These are phyloP conservation scores for Ptilonorhynchus violaceus DNA, from an alignment of 2,113 vertebrate species.

Conservation along the genomic window DNA sequence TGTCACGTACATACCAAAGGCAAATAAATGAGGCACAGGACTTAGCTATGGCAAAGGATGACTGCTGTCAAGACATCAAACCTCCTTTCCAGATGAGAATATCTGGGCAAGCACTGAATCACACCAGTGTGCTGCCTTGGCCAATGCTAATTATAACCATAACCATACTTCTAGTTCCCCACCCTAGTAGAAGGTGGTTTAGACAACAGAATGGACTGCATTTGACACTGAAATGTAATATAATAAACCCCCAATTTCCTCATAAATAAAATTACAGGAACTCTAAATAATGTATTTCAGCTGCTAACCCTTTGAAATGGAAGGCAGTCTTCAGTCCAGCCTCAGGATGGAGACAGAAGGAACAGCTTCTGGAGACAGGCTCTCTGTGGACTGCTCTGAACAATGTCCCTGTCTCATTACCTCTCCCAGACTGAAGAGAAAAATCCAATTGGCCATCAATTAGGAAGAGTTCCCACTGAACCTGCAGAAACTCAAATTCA, in stretches of 20 bases:
- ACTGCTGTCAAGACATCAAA: neutral
- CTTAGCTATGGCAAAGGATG: neutral
- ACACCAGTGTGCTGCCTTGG: neutral
- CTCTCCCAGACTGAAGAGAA: neutral
- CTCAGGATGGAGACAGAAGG: neutral
- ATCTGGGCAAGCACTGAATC: neutral
- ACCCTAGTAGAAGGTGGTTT: neutral
- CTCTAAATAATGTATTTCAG: neutral
- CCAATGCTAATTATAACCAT: neutral
- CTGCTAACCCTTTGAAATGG: neutral
- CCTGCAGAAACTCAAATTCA: neutral
- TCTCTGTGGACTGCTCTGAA: neutral
- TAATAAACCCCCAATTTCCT: neutral
- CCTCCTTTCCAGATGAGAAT: neutral
- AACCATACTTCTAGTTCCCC: neutral
- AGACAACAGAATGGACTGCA: neutral
- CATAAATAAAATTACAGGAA: neutral
- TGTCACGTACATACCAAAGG: neutral
- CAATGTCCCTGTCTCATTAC: neutral
- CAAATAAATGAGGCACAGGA: neutral
- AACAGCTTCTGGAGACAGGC: neutral
- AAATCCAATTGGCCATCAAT: neutral
- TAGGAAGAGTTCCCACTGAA: slow-evolving; percentile 31
- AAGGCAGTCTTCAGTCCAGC: neutral
- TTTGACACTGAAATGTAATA: neutral